Evolutionary conservation across 1,140 invertebrate genomes (phyloP).

Genomic region (Ylistrum balloti): DNA sequence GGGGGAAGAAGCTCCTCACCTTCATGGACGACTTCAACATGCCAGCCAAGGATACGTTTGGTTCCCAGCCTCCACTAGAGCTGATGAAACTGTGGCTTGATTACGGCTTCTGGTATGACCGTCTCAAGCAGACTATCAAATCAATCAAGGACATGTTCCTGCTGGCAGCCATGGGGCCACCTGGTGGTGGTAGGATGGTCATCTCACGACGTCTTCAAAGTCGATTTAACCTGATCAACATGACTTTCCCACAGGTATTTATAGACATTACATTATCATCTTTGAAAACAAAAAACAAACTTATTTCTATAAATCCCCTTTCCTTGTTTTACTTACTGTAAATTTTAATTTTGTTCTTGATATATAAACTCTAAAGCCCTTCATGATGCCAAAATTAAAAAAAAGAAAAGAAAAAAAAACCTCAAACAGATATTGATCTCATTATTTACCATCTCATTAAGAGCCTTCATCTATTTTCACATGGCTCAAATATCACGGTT

Average conservation of each 20-base stretch:
- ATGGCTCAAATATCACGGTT: too few relatives aligned
- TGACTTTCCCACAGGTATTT: constrained; percentile 88
- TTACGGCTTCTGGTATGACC: constrained; percentile 92
- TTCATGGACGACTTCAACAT: constrained; percentile 96
- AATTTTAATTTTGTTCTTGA: too few relatives aligned
- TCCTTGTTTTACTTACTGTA: too few relatives aligned
- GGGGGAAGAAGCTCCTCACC: constrained; percentile 90
- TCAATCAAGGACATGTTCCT: constrained; percentile 90
- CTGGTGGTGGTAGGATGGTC: constrained; percentile 90
- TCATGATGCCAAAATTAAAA: too few relatives aligned
- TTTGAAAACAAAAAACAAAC: too few relatives aligned
- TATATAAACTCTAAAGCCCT: too few relatives aligned
- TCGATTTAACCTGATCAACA: constrained; percentile 91
- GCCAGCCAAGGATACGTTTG: constrained; percentile 93
- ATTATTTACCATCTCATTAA: too few relatives aligned
- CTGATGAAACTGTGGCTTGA: constrained; percentile 92
- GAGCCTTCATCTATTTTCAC: too few relatives aligned
- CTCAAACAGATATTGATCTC: too few relatives aligned
- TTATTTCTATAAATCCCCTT: too few relatives aligned
- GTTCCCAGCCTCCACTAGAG: constrained; percentile 93
- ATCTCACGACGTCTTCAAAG: constrained; percentile 90
- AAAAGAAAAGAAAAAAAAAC: too few relatives aligned
- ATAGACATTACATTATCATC: too few relatives aligned
- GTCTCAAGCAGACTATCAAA: constrained; percentile 88
- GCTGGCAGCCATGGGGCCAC: constrained; percentile 90